Evolutionary conservation across 1,140 invertebrate genomes (phyloP), one percentile per base, ranked within the genome.

Genomic region (Asobara japonica): DNA sequence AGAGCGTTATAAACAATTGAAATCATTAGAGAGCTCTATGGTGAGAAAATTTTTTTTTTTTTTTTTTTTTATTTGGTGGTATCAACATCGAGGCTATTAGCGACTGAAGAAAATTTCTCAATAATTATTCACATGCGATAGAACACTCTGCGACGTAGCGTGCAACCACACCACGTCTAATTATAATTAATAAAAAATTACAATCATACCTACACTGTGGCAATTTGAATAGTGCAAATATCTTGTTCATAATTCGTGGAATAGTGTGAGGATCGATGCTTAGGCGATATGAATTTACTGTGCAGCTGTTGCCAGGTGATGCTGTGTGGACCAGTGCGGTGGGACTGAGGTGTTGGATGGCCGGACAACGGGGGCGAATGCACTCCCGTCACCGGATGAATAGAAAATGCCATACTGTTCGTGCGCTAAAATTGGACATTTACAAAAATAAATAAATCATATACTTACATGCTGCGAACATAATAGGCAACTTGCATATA

Each of bases 291-390:
- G 7, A 13, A 45, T 45, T 87, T 89, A 89, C 83, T 89, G 88
- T 78, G 89, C 88, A 78, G 89, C 86, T 82, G 88, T 85, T 76
- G 88, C 88, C 79, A 88, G 87, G 82, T 88, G 88, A 84, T 85
- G 82, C 83, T 87, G 83, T 88, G 89, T 89, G 88, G 89, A 86
- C 88, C 83, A 87, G 87, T 89, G 84, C 83, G 85, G 85, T 89
- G 87, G 83, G 88, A 88, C 86, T 82, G 84, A 86, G 83, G 87
- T 88, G 79, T 88, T 88, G 84, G 87, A 86, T 82, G 87, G 86
- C 83, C 90, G 86, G 84, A 90, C 85, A 84, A 90, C 89, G 79
- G 90, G 89, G 79, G 90, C 88, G 87, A 91, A 90, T 81, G 90
- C 89, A 87, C 89, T 90, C 83, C 83, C 82, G 80, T 87, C 85